Base-by-base conservation (phyloP, 2,797 vertebrate species). In the Propithecus deckenii region DNA sequence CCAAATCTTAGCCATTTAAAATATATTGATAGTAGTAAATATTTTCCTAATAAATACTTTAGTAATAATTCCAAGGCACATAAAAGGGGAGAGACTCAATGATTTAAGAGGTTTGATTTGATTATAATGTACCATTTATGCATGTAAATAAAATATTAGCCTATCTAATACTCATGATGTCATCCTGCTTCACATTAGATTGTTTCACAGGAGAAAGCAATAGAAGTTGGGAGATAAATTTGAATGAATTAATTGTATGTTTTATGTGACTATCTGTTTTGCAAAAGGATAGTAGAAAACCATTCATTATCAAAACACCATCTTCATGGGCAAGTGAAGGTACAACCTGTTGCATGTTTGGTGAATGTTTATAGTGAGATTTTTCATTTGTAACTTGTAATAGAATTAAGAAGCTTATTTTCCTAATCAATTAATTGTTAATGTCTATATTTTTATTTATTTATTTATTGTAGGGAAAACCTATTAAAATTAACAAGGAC, bases 281-380 rank as follows among this genome's bases (percentile, higher is more conserved):
- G 61, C 18, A 65, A 88, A 95, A 84, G 18, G 38, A 43, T 72
- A 38, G 38, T 92, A 87, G 46, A 76, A 92, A 91, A 80, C 25
- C 23, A 38, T 30, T 80, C 25, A 30, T 59, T 80, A 71, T 67
- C 72, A 89, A 93, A 91, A 48, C 8, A 69, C 2, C 76, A 3
- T 75, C 50, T 88, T 41, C 61, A 13, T 61, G 55, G 22, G n/a
- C 75, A 8, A 91, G 10, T 55, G 20, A 78, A 83, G 28, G 22
- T 81, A 43, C n/a, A 94, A 85, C 91, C 52, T 97, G 90, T 93
- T 96, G 81, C 88, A 22, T 93, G 89, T 89, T 94, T 91, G 11
- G 95, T 91, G 23, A 89, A 63, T 89, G 57, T 4, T 91, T 89
- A 76, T 32, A 72, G 23, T 83, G 5, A 59, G 63, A 43, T 50